Percentiles rank a stretch among this genome's conserved stretches.
Evolutionary conservation across 2,888 invertebrate species (phyloP).

Genomic region (Acronicta alni): DNA sequence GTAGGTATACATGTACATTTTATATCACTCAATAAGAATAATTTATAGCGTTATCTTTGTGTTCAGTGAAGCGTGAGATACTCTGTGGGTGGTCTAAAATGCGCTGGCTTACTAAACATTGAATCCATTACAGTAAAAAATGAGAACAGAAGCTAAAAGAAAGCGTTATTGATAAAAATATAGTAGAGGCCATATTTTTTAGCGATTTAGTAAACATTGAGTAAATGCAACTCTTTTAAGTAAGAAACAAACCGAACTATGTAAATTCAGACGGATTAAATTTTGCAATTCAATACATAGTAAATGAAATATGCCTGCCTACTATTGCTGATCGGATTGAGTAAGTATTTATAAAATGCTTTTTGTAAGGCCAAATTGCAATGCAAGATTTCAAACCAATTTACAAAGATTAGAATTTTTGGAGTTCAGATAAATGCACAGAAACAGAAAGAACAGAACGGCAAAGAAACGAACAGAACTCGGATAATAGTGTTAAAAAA

Average conservation of each 20-base stretch:
- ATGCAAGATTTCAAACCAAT: too few species aligned
- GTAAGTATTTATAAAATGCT: too few species aligned
- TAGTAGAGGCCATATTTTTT: too few species aligned
- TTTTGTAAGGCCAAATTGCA: too few species aligned
- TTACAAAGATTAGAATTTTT: too few species aligned
- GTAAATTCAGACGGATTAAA: neutral
- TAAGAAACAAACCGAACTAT: neutral
- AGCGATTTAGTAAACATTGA: neutral
- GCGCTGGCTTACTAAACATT: neutral
- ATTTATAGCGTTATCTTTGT: neutral
- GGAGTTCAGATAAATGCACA: too few species aligned
- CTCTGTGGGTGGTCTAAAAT: conserved; percentile 22
- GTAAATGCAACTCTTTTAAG: neutral
- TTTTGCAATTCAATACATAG: neutral
- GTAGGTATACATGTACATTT: too few species aligned
- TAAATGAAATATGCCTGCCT: too few species aligned
- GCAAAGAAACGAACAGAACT: neutral
- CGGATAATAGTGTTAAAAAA: too few species aligned
- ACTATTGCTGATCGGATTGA: too few species aligned
- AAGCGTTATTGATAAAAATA: too few species aligned
- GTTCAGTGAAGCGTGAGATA: conserved; percentile 19
- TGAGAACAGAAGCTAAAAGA: neutral
- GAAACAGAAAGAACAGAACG: too few species aligned
- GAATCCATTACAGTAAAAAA: neutral
- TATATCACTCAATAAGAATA: neutral